A percentile compares a stretch with the other conserved stretches of the same genome.
Evolutionary conservation across 2,113 vertebrate species (phyloP).

Genomic region (Oryzias celebensis): DNA sequence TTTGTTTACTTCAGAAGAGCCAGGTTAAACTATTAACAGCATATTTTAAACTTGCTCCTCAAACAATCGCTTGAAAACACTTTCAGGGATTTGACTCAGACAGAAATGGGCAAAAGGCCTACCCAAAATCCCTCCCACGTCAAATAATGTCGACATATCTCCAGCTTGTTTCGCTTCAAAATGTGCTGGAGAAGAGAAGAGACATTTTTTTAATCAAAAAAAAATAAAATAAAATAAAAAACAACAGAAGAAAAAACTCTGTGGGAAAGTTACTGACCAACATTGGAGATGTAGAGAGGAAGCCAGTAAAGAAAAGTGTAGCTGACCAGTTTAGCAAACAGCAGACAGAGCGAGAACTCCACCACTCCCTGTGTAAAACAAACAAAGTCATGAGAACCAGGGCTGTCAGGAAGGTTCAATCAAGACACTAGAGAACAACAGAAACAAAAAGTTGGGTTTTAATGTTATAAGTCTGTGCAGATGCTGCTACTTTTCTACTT

Average conservation of each 20-base stretch:
- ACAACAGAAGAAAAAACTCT: too few relatives aligned
- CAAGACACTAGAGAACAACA: not conserved
- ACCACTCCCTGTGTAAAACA: conserved; percentile 84
- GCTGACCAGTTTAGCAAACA: conserved; percentile 97
- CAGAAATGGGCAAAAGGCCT: conserved; percentile 11
- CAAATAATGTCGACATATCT: conserved; percentile 94
- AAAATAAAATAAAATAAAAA: not conserved
- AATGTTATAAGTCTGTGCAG: too few relatives aligned
- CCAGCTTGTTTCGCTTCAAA: conserved; percentile 89
- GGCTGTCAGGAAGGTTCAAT: too few relatives aligned
- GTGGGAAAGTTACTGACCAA: conserved; percentile 80
- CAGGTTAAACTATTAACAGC: too few relatives aligned
- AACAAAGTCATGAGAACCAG: not conserved
- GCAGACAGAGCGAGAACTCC: conserved; percentile 94
- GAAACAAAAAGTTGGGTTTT: not conserved
- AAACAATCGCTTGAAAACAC: too few relatives aligned
- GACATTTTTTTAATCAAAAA: not conserved
- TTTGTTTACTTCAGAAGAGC: too few relatives aligned
- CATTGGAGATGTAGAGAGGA: conserved; percentile 92
- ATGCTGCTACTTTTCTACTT: too few relatives aligned
- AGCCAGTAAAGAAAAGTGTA: conserved; percentile 99
- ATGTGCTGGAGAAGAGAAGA: conserved; percentile 77
- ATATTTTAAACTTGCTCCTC: too few relatives aligned
- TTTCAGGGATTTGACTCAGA: not conserved
- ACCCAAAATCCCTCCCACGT: conserved; percentile 95